Conservation (phyloP, 2,888 invertebrate species). For the Heliconius cydno region DNA sequence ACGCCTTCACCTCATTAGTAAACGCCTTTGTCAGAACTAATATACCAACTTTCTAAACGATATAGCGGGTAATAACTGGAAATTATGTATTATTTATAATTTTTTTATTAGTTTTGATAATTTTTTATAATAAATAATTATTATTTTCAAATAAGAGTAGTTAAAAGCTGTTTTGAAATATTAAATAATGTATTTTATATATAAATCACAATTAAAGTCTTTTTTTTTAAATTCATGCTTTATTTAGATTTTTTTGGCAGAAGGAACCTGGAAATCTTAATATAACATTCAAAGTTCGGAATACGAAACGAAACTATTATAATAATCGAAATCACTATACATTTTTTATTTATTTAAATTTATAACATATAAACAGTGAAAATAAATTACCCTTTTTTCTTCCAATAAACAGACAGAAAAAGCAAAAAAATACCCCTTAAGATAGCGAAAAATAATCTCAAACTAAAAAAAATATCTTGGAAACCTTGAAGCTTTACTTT, state of each 20-base stretch:
- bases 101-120: neutral
- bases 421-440: neutral
- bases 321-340: no score
- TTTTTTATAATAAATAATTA: no score
- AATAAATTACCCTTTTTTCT: neutral
- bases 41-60: slow-evolving; percentile 20
- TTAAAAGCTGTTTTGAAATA: no score
- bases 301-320: no score
- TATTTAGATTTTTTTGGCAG: no score
- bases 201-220: no score
- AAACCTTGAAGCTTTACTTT: slow-evolving; percentile 4
- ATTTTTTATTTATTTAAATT: no score
- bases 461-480: slow-evolving; percentile 17
- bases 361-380: neutral
- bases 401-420: neutral
- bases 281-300: no score
- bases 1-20: slow-evolving; percentile 28
- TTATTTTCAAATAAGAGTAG: no score
- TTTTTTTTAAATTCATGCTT: no score
- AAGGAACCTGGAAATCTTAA: no score
- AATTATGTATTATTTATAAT: neutral
- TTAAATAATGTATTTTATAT: no score
- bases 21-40: slow-evolving; percentile 22
- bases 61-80: neutral
- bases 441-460: slow-evolving; percentile 19